Conservation (phyloP, 1,140 invertebrate genomes). For the Uloborus diversus region DNA sequence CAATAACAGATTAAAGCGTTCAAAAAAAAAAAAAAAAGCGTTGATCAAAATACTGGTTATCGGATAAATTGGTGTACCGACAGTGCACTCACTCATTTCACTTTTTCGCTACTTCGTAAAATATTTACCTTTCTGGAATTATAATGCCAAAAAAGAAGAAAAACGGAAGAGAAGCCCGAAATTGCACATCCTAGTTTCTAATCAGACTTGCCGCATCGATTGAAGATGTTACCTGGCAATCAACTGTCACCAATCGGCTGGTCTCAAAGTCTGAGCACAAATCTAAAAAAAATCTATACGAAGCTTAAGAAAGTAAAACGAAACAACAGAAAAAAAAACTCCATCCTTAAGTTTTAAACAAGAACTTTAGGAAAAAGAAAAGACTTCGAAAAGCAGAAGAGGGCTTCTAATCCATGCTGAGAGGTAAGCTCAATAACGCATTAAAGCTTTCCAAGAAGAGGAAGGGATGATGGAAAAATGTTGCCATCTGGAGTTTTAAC, state of each 20-base stretch:
- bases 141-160: no score
- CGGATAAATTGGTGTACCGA: no score
- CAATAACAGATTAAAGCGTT: constrained; percentile 5
- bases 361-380: background rate
- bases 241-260: background rate
- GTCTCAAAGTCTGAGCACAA: no score
- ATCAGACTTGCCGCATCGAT: no score
- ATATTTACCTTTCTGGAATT: no score
- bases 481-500: background rate
- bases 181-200: no score
- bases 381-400: background rate
- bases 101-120: no score
- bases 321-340: background rate
- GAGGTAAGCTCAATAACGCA: constrained; percentile 6
- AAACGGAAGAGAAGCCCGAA: no score
- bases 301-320: background rate
- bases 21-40: background rate
- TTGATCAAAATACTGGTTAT: no score
- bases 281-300: no score
- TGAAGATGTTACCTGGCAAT: constrained; percentile 6
- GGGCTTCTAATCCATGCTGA: background rate
- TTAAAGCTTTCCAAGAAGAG: background rate
- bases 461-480: background rate
- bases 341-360: constrained; percentile 7
- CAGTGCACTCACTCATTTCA: no score